Evolutionary conservation across 1,140 invertebrate species (phyloP).

Genomic region (Myzus persicae): DNA sequence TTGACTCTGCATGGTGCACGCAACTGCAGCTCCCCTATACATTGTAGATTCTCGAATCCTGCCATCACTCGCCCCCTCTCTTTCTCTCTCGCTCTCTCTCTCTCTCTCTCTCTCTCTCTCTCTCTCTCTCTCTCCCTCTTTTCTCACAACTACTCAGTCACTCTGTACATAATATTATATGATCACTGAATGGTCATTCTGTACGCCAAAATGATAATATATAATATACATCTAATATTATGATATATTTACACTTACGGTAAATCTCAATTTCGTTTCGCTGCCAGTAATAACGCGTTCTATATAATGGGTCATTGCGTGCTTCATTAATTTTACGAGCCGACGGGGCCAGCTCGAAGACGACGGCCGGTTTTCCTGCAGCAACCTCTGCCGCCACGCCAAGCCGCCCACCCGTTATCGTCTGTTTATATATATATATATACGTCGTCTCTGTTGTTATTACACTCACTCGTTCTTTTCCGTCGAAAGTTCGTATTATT

Average conservation of each 20-base stretch:
- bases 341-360: background rate
- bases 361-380: background rate
- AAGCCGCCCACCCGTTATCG: background rate
- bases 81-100: background rate
- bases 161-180: background rate
- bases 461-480: background rate
- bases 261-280: constrained; percentile 6
- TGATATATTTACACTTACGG: background rate
- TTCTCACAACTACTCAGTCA: background rate
- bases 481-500: background rate
- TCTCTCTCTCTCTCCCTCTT: background rate
- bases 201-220: background rate
- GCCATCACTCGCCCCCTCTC: no score
- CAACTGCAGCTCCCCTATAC: no score
- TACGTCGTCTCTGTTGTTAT: background rate
- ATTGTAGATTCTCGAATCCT: background rate
- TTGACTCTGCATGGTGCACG: background rate
- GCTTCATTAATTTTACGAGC: constrained; percentile 40
- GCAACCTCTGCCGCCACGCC: background rate
- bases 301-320: background rate
- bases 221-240: background rate
- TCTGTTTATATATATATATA: background rate
- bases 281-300: constrained; percentile 8
- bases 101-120: no score
- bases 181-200: background rate